Base-by-base conservation (phyloP, 2,113 vertebrate species). In the Uria aalge region DNA sequence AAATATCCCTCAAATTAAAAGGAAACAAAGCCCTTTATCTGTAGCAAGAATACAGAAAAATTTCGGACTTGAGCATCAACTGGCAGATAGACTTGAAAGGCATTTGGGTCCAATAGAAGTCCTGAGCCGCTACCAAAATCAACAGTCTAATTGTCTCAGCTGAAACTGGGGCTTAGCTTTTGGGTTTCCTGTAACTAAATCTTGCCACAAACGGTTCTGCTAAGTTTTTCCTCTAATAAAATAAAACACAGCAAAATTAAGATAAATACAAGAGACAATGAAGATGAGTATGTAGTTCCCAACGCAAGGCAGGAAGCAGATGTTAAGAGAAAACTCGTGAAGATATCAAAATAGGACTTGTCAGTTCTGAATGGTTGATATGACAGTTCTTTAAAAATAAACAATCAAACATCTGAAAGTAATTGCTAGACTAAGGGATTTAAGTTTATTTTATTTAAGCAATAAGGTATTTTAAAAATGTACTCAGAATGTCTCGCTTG, bases 101-200 rank as follows among this genome's bases (percentile, higher is more conserved):
- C 90, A 96, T 97, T 97, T 96, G 88, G 76, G 93, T 94, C 76
- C 63, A 97, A 85, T 95, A 96, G 94, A 95, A 95, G 85, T 95
- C 82, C 94, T 97, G 94, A 96, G 90, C 79, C 94, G 62, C 78
- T 94, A 97, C 96, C 97, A 98, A 97, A 96, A 95, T 74, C 96
- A 98, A 97, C 94, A 97, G 88, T 88, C 66, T 96, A 96, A 95
- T 97, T 97, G 95, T 97, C 92, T 97, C 93, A 91, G 81, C 76
- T 94, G 95, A 97, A 97, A 94, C 91, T 93, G 71, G 76, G 93
- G 71, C 94, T 96, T 90, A 97, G 85, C 85, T 94, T 92, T 94
- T 85, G 85, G 92, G 95, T 96, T 97, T 98, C 94, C 97, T 97
- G 96, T 93, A 94, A 95, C 90, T 91, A 91, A 92, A 95, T 75